Evolutionary conservation across 2,113 vertebrate species (phyloP), one percentile per base, ranked within the genome.

Genomic region (Eleginops maclovinus): DNA sequence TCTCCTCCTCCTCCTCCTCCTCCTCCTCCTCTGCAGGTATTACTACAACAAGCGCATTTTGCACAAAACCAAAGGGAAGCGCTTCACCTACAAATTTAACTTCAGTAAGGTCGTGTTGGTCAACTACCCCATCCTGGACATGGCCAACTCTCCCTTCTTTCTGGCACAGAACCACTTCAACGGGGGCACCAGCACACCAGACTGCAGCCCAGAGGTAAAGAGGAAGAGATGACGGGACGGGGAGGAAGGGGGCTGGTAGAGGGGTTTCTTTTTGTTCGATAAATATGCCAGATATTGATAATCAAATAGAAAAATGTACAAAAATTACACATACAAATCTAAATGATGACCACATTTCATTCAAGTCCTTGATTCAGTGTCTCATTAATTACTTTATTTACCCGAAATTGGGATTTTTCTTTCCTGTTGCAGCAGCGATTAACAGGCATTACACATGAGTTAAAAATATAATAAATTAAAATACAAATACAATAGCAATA

Each of bases 51-150:
- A 98, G 86, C 95, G 96, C 66, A 98, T 98, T 92, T 95, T 98
- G 63, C 97, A 98, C 92, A 98, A 98, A 92, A 98, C 97, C 74
- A 98, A 98, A 91, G 97, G 97, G 36, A 98, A 98, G 81, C 94
- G 97, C 24, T 98, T 98, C 91, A 98, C 97, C 75, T 98, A 98
- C 95, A 98, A 98, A 92, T 98, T 98, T 80, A 98, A 97, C 94
- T 97, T 97, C 94, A 97, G 96, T 88, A 97, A 97, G 87, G 96
- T 98, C 1, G 96, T 97, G 21, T 76, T 98, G 60, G 97, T 97
- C 26, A 97, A 97, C 78, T 97, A 97, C 78, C 97, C 97, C 0
- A 92, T 98, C 60, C 88, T 97, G 88, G 97, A 98, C 54, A 93
- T 97, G 96, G 95, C 96, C 0, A 96, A 95, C 10, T 95, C 95